Evolutionary conservation across 2,888 invertebrate genomes (phyloP), one percentile per base, ranked within the genome.

Genomic region (Brenthis ino): DNA sequence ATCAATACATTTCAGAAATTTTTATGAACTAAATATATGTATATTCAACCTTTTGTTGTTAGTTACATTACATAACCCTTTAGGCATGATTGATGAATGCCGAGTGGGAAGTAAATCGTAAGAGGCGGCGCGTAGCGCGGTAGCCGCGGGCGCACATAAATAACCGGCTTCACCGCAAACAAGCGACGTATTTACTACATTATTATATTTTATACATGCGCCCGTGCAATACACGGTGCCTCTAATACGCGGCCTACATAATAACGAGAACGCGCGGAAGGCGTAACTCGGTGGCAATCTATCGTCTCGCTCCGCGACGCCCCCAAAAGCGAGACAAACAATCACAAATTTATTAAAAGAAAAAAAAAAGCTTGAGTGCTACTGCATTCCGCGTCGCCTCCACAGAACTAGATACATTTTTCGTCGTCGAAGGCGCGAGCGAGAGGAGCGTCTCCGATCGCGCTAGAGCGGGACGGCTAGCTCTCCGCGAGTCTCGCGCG

Each of bases 371-470:
- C 80, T 80, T 76, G 74, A 82, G 82, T 78, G 93, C 93, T 93
- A 93, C 93, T 89, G 93, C 90, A 91, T 90, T 91, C 85, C 92
- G 93, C 93, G 86, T 90, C 88, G 89, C 85, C 85, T 88, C 87
- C 80, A 90, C 91, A 91, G 88, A 92, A 93, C 93, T 93, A 93
- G 93, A 93, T 90, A 92, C 91, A 91, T 91, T 91, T 92, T 93
- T 92, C 88, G 89, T 89, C 86, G 85, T 89, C 88, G 85, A 79
- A 79, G 82, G 89, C 75, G 82, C 72, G 83, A 91, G 80, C 74
- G 88, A 85, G 83, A 81, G 64, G 71, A 37, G 65, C 68, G 50
- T 60, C 47, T 28, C 53, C 2, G n/a, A 13, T 50, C 68, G 74
- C n/a, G 86, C 57, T 77, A 55, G 83, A 91, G 81, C 74, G 83